phyloP scores from a whole-genome alignment of 2,888 invertebrate genomes.

The Malthinus seriepunctatus region DNA sequence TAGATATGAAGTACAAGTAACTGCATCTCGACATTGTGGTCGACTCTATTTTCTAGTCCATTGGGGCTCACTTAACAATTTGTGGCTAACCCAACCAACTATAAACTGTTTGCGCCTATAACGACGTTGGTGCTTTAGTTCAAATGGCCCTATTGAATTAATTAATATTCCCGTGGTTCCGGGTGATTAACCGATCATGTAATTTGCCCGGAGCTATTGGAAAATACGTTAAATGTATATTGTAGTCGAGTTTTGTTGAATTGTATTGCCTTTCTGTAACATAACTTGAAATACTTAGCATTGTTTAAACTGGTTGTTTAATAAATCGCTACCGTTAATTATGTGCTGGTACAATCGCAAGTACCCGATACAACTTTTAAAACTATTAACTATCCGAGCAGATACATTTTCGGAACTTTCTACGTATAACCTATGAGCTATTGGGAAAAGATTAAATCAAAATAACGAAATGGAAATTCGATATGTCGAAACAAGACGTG shows the following conservation, averaged over 20 bases:
- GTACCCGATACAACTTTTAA: not conserved
- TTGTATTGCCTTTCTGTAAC: not conserved
- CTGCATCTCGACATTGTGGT: slow-evolving; percentile 37
- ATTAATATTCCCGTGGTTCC: slow-evolving; percentile 26
- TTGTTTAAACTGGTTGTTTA: slow-evolving; percentile 1
- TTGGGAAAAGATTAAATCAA: too few relatives aligned
- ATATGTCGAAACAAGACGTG: too few relatives aligned
- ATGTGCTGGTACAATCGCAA: not conserved
- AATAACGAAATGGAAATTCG: too few relatives aligned
- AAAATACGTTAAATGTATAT: slow-evolving; percentile 10
- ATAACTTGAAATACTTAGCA: slow-evolving; percentile 5
- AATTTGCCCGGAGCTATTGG: slow-evolving; percentile 23
- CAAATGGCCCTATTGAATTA: slow-evolving; percentile 31
- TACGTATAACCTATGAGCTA: too few relatives aligned
- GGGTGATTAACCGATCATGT: slow-evolving; percentile 25
- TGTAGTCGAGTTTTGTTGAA: slow-evolving; percentile 5
- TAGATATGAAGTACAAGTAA: slow-evolving; percentile 32
- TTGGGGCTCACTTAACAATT: slow-evolving; percentile 44
- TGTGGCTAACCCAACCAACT: slow-evolving; percentile 39
- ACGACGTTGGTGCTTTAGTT: slow-evolving; percentile 35
- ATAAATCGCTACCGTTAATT: slow-evolving; percentile 1
- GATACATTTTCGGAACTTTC: too few relatives aligned
- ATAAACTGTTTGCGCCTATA: slow-evolving; percentile 38
- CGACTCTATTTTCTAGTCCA: slow-evolving; percentile 42
- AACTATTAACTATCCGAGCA: not conserved